phyloP scores from a whole-genome alignment of 2,797 vertebrate genomes.

The Galagoides demidoff region DNA sequence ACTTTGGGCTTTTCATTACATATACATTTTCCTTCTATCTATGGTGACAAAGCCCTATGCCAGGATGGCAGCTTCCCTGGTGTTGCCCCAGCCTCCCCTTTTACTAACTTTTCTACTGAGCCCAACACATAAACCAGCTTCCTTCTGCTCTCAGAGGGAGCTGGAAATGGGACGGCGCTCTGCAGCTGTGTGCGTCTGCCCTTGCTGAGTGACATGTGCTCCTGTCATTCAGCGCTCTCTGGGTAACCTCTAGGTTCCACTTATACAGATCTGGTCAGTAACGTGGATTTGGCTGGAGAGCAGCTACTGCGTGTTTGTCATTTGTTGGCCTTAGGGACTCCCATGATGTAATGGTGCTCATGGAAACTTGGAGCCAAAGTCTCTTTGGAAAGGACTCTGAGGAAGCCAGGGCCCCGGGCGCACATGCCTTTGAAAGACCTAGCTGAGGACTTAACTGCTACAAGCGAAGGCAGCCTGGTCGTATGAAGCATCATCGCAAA shows the following conservation, averaged over 20 bases:
- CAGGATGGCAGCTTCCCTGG: not conserved
- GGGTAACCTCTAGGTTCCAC: constrained; percentile 9
- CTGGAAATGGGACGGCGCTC: not conserved
- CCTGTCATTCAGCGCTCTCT: not conserved
- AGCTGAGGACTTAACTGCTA: not conserved
- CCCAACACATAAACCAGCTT: not conserved
- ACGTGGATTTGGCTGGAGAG: not conserved
- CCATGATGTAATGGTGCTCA: not conserved
- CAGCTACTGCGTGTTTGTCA: not conserved
- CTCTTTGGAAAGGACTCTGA: constrained; percentile 8
- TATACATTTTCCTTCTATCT: not conserved
- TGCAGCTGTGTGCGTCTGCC: not conserved
- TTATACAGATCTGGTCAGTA: not conserved
- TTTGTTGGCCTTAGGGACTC: constrained; percentile 43
- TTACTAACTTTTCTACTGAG: not conserved
- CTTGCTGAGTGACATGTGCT: not conserved
- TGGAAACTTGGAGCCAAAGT: constrained; percentile 56
- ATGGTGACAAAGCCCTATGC: not conserved
- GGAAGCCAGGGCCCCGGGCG: not conserved
- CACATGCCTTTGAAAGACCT: not conserved
- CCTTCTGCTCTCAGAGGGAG: not conserved
- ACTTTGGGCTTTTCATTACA: not conserved
- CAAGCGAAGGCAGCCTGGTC: not conserved
- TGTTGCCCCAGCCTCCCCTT: not conserved
- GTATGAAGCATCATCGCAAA: not conserved